Conservation (phyloP, 2,113 vertebrate species). For the Prunella himalayana region DNA sequence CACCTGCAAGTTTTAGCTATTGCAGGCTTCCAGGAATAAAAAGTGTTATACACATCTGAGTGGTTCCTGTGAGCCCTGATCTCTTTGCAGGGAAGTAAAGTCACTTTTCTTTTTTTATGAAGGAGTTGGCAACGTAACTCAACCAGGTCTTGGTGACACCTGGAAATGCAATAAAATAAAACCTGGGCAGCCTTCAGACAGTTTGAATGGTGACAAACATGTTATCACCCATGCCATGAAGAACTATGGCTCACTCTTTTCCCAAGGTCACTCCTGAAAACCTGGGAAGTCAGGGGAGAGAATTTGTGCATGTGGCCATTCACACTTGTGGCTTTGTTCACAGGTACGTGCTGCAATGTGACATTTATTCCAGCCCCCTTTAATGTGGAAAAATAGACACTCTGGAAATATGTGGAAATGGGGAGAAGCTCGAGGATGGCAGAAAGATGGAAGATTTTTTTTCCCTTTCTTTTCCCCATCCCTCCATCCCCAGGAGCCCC, state of each 20-base stretch:
- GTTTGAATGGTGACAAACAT: not conserved
- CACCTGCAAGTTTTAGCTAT: not conserved
- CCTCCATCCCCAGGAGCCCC: not conserved
- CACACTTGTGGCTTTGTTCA: not conserved
- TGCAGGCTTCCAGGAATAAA: fast-evolving
- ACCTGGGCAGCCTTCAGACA: not conserved
- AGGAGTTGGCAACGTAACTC: not conserved
- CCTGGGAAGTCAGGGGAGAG: not conserved
- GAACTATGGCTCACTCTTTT: not conserved
- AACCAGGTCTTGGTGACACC: not conserved
- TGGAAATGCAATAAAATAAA: conserved; percentile 22
- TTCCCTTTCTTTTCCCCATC: not conserved
- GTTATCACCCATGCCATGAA: not conserved
- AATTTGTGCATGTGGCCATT: not conserved
- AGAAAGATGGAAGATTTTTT: not conserved
- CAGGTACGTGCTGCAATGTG: not conserved
- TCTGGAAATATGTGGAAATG: not conserved
- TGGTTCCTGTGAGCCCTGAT: fast-evolving
- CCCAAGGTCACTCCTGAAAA: conserved; percentile 30
- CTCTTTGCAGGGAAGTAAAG: not conserved
- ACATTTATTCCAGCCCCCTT: not conserved
- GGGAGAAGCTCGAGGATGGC: fast-evolving
- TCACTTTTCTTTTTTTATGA: not conserved
- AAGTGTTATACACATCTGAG: fast-evolving
- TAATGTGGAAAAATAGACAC: not conserved